Conservation (phyloP, 2,113 vertebrate genomes). For the Vombatus ursinus region DNA sequence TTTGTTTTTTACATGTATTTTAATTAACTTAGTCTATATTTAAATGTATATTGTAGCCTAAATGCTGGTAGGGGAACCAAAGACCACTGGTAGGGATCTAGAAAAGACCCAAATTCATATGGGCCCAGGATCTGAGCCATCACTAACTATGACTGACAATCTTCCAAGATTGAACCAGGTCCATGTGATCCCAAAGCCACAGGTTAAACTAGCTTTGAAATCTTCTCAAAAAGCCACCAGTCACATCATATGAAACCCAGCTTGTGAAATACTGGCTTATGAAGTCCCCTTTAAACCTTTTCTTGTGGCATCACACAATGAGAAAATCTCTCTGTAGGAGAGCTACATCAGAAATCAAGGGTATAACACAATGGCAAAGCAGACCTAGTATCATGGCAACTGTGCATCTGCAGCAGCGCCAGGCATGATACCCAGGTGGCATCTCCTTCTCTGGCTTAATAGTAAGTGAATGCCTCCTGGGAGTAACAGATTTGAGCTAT, state of each 20-base stretch:
- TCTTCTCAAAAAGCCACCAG: not conserved
- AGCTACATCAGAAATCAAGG: not conserved
- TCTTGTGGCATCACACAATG: not conserved
- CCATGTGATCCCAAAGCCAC: not conserved
- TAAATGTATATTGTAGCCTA: not conserved
- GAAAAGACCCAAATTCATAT: not conserved
- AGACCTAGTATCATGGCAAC: not conserved
- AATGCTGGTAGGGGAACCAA: not conserved
- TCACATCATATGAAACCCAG: not conserved
- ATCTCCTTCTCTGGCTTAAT: not conserved
- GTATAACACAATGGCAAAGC: not conserved
- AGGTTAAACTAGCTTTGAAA: not conserved
- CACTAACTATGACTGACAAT: not conserved
- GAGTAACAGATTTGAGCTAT: not conserved
- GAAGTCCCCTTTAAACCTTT: not conserved
- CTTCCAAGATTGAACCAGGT: not conserved
- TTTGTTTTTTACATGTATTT: not conserved
- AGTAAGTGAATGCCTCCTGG: constrained; percentile 20
- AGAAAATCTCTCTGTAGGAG: not conserved
- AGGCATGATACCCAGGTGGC: not conserved
- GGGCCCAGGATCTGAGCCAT: not conserved
- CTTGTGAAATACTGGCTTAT: not conserved
- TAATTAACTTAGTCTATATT: not conserved
- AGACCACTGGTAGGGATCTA: not conserved
- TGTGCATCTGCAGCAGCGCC: not conserved